Conservation (phyloP, 2,888 invertebrate genomes). For the Linyphia triangularis region DNA sequence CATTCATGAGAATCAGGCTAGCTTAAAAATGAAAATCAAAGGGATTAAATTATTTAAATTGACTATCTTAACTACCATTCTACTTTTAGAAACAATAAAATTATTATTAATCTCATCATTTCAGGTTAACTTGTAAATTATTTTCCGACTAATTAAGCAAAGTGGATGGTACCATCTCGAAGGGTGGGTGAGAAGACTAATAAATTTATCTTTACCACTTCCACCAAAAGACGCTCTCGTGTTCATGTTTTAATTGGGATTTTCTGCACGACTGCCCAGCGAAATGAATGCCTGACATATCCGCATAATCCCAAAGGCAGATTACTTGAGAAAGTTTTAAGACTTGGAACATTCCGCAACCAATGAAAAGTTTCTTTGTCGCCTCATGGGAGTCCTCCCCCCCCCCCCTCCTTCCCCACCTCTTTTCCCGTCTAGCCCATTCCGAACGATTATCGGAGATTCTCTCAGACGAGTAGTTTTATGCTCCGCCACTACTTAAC, state of each 20-base stretch:
- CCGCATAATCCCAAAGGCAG: slow-evolving; percentile 9
- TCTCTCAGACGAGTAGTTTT: slow-evolving; percentile 63
- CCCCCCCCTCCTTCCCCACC: not conserved
- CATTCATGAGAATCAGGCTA: too few relatives aligned
- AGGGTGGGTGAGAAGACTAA: not conserved
- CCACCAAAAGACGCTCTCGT: not conserved
- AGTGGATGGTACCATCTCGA: not conserved
- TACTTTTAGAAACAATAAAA: too few relatives aligned
- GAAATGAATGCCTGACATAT: slow-evolving; percentile 14
- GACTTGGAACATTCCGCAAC: slow-evolving; percentile 36
- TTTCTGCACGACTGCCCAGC: slow-evolving; percentile 24
- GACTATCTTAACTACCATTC: too few relatives aligned
- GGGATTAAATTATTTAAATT: too few relatives aligned
- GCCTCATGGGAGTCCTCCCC: slow-evolving; percentile 1
- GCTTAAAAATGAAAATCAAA: too few relatives aligned
- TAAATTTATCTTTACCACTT: not conserved
- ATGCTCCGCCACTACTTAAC: slow-evolving; percentile 51
- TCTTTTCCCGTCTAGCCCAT: not conserved
- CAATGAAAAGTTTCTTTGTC: slow-evolving; percentile 62
- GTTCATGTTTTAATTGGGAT: slow-evolving; percentile 51
- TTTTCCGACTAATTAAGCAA: not conserved
- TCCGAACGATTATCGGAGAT: slow-evolving; percentile 67
- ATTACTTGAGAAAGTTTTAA: not conserved
- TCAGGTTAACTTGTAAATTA: not conserved
- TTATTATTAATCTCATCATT: too few relatives aligned